These are phyloP conservation scores for Subacronicta megacephala DNA, from an alignment of 2,888 invertebrate species.

Conservation along the genomic window DNA sequence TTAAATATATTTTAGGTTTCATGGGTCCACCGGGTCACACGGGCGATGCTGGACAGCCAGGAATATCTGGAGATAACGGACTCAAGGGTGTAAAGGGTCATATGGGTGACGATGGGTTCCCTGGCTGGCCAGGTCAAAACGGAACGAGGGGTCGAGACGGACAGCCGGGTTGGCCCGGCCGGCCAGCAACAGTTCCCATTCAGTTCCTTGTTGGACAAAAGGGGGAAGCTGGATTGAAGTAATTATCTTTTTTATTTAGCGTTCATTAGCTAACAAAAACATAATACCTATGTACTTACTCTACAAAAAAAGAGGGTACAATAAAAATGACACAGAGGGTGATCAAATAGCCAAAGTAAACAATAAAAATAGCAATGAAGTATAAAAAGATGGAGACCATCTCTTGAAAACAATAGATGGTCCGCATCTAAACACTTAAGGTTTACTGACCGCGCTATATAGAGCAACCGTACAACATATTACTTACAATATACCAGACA, in stretches of 20 bases:
- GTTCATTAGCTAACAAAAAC: not conserved
- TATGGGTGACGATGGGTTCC: conserved; percentile 81
- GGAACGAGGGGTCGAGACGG: conserved; percentile 88
- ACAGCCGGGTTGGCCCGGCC: conserved; percentile 86
- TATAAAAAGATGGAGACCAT: too few relatives aligned
- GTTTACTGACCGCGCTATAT: too few relatives aligned
- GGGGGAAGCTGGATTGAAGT: conserved; percentile 84
- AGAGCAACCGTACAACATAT: too few relatives aligned
- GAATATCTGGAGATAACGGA: conserved; percentile 71
- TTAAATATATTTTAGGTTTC: conserved; percentile 70
- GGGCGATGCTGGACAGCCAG: conserved; percentile 81
- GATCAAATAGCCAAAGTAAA: too few relatives aligned
- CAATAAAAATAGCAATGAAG: too few relatives aligned
- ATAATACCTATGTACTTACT: too few relatives aligned
- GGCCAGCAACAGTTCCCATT: conserved; percentile 72
- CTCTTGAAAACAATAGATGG: too few relatives aligned
- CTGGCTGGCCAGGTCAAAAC: conserved; percentile 84
- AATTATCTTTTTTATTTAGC: conserved; percentile 31
- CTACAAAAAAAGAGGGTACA: not conserved
- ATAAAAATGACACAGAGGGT: too few relatives aligned
- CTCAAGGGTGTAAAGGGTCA: conserved; percentile 72
- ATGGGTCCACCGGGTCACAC: conserved; percentile 79
- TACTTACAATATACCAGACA: too few relatives aligned
- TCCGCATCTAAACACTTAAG: too few relatives aligned
- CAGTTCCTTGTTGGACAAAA: conserved; percentile 80